A percentile compares a stretch with the other conserved stretches of the same genome.
These are phyloP conservation scores for Eospalax fontanierii DNA, from an alignment of 2,797 vertebrate genomes.

Conservation along the genomic window DNA sequence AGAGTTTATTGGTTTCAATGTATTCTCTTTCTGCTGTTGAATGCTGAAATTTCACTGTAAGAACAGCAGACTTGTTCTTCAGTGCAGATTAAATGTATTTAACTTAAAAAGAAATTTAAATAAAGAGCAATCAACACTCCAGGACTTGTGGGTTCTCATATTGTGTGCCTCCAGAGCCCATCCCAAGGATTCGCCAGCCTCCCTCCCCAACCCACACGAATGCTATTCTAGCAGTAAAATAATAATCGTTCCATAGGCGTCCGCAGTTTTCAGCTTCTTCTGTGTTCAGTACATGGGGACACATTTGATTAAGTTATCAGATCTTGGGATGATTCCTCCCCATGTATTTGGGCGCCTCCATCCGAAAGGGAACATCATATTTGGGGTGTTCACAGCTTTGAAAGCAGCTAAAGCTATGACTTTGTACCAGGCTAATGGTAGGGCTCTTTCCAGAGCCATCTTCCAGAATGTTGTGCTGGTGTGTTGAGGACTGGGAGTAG, in stretches of 20 bases:
- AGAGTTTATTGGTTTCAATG: conserved; percentile 6
- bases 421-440: too few relatives aligned
- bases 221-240: neutral
- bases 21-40: neutral
- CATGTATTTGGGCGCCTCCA: too few relatives aligned
- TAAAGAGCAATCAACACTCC: neutral
- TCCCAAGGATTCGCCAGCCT: neutral
- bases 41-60: neutral
- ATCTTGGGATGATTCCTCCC: neutral
- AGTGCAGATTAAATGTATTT: conserved; percentile 42
- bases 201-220: neutral
- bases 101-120: neutral
- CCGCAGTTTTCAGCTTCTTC: neutral
- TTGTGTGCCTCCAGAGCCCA: neutral
- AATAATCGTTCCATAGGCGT: neutral
- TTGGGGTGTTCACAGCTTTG: neutral
- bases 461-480: neutral
- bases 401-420: neutral
- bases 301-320: neutral
- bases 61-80: neutral
- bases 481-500: too few relatives aligned
- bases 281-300: neutral
- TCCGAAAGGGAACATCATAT: neutral
- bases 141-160: neutral
- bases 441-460: neutral